A percentile compares a stretch with the other conserved stretches of the same genome.
These are phyloP conservation scores for Tetrax tetrax DNA, from an alignment of 2,113 vertebrate genomes.

Conservation along the genomic window DNA sequence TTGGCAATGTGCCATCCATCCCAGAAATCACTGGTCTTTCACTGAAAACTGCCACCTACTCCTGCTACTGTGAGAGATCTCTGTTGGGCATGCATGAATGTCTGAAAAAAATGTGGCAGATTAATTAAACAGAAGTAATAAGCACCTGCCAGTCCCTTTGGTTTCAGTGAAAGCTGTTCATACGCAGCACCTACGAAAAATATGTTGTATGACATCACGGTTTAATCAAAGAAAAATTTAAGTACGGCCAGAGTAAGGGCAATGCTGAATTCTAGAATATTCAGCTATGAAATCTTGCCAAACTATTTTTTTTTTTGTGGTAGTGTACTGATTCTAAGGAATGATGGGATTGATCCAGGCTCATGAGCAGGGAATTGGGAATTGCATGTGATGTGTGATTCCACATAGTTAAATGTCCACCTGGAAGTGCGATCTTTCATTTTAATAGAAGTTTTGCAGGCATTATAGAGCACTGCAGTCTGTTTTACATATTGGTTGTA, in stretches of 20 bases:
- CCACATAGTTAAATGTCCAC: neutral
- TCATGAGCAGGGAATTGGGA: neutral
- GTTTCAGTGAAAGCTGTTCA: neutral
- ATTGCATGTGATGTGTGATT: neutral
- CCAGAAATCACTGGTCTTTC: neutral
- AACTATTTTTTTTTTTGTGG: neutral
- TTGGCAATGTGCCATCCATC: neutral
- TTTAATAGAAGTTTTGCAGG: conserved; percentile 1
- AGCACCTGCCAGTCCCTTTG: neutral
- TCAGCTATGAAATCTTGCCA: neutral
- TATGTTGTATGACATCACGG: neutral
- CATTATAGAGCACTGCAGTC: neutral
- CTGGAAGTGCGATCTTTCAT: neutral
- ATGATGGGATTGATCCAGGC: neutral
- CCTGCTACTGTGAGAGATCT: neutral
- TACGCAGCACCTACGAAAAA: neutral
- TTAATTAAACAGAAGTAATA: conserved; percentile 16
- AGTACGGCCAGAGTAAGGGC: neutral
- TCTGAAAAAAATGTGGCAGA: neutral
- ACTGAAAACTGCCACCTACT: neutral
- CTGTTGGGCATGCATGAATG: neutral
- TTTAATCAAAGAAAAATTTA: neutral
- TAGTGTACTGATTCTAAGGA: neutral
- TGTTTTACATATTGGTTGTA: neutral
- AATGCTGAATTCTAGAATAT: neutral